Conservation (phyloP, 1,140 invertebrate genomes). For the Eubasilissa regina region DNA sequence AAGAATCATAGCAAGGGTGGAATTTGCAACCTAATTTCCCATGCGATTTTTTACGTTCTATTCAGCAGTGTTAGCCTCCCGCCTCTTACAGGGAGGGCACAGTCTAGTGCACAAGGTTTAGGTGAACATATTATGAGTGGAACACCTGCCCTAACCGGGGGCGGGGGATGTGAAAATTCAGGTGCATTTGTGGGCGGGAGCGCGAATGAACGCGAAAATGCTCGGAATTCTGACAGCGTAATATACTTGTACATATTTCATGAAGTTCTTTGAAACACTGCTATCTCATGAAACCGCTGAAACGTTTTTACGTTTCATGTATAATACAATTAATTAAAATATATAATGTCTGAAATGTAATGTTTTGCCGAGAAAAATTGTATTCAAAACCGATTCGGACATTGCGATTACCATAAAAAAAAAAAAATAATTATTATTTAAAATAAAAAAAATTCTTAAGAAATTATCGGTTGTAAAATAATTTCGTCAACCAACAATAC, state of each 20-base stretch:
- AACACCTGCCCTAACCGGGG: conserved; percentile 7
- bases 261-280: conserved; percentile 9
- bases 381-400: too few species aligned
- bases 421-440: too few species aligned
- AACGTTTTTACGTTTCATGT: neutral
- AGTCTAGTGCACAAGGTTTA: conserved; percentile 37
- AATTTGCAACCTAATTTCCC: conserved; percentile 60
- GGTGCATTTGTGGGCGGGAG: neutral
- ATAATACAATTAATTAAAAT: too few species aligned
- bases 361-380: too few species aligned
- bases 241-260: conserved; percentile 31
- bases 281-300: neutral
- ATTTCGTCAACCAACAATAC: too few species aligned
- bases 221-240: conserved; percentile 31
- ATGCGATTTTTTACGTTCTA: conserved; percentile 56
- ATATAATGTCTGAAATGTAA: too few species aligned
- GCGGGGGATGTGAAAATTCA: conserved; percentile 5
- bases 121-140: conserved; percentile 54
- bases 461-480: too few species aligned
- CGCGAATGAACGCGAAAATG: conserved; percentile 6
- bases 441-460: too few species aligned
- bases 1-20: conserved; percentile 45
- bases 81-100: conserved; percentile 6
- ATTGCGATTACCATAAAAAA: too few species aligned
- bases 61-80: conserved; percentile 18